phyloP scores from a whole-genome alignment of 1,140 invertebrate genomes.

The Zaprionus africanus region DNA sequence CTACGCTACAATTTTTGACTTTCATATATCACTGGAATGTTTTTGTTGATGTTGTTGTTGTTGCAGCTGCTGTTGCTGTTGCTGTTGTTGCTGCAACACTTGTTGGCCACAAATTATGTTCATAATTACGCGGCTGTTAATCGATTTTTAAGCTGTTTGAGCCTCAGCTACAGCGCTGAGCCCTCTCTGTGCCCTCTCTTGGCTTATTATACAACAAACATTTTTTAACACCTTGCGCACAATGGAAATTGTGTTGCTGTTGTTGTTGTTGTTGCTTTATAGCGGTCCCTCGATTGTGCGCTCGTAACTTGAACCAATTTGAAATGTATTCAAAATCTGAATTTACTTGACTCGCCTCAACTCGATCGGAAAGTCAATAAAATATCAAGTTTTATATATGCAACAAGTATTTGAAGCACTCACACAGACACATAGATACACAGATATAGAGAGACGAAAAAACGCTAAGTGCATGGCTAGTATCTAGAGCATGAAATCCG shows the following conservation, averaged over 20 bases:
- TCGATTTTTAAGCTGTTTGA: conserved; percentile 78
- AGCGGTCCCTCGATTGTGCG: conserved; percentile 7
- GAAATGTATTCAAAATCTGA: conserved; percentile 35
- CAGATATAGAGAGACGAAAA: conserved; percentile 17
- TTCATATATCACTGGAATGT: conserved; percentile 35
- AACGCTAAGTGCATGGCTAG: conserved; percentile 62
- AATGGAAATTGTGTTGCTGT: conserved; percentile 48
- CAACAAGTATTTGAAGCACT: conserved; percentile 40
- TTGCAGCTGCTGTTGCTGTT: conserved; percentile 33
- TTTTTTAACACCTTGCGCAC: conserved; percentile 77
- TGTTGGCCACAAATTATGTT: conserved; percentile 67
- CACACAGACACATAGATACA: conserved; percentile 12
- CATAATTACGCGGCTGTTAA: conserved; percentile 75
- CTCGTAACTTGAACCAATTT: conserved; percentile 44
- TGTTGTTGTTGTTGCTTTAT: conserved; percentile 18
- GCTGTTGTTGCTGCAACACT: conserved; percentile 74
- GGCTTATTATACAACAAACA: conserved; percentile 76
- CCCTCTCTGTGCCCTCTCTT: conserved; percentile 5
- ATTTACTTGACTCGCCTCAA: conserved; percentile 34
- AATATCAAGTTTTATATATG: conserved; percentile 71
- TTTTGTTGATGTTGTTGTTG: conserved; percentile 59
- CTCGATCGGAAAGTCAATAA: conserved; percentile 70
- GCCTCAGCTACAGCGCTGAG: not conserved
- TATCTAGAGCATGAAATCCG: conserved; percentile 80
- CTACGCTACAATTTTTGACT: conserved; percentile 43